These are phyloP conservation scores for Trissolcus japonicus DNA, from an alignment of 2,888 invertebrate species.

Conservation along the genomic window DNA sequence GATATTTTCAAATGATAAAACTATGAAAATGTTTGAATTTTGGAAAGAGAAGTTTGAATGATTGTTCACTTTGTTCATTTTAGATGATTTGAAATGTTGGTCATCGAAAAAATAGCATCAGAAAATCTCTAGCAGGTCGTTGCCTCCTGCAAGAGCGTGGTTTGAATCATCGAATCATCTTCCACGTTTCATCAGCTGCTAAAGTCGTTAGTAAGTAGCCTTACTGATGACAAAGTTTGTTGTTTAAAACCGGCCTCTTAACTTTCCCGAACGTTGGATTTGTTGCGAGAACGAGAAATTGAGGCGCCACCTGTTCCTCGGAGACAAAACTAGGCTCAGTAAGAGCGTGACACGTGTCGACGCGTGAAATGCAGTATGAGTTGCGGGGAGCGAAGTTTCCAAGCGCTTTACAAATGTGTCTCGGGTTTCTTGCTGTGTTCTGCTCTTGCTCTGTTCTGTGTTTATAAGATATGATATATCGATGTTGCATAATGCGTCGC, in stretches of 20 bases:
- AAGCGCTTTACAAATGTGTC: conserved; percentile 17
- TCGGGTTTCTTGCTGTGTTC: conserved; percentile 8
- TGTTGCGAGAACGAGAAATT: conserved; percentile 9
- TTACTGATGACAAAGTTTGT: conserved; percentile 38
- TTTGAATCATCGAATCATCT: conserved; percentile 43
- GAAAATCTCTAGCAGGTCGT: conserved; percentile 36
- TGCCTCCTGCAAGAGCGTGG: conserved; percentile 34
- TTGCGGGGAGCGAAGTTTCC: conserved; percentile 23
- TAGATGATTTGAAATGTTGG: not conserved
- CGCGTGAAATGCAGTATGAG: conserved; percentile 20
- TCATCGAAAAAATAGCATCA: conserved; percentile 38
- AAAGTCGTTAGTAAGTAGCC: conserved; percentile 52
- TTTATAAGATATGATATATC: conserved; percentile 17
- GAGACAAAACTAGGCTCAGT: not conserved
- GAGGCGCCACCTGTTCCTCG: not conserved
- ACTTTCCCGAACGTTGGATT: not conserved
- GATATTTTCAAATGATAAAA: too few relatives aligned
- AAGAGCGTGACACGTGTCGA: conserved; percentile 15
- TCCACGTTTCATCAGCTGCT: conserved; percentile 47
- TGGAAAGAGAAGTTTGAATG: too few relatives aligned
- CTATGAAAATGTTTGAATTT: too few relatives aligned
- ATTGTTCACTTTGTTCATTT: too few relatives aligned
- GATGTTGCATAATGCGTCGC: conserved; percentile 9
- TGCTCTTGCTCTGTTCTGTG: not conserved
- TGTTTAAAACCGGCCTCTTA: not conserved